Evolutionary conservation across 2,888 invertebrate genomes (phyloP).

Genomic region (Penaeus monodon): DNA sequence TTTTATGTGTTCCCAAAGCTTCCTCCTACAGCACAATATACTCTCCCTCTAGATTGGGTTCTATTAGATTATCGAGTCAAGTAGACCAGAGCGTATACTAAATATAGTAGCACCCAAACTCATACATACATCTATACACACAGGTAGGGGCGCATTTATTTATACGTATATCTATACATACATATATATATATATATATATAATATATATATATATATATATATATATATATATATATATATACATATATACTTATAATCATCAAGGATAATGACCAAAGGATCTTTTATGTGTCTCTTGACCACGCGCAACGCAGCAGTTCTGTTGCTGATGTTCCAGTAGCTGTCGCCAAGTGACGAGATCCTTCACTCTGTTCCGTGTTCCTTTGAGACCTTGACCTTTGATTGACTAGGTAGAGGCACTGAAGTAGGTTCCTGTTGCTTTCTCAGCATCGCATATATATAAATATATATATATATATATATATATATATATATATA

Average conservation of each 20-base stretch:
- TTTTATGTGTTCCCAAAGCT: no score
- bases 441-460: background rate
- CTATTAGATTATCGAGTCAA: background rate
- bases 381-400: no score
- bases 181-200: conserved; percentile 14
- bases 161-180: background rate
- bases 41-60: no score
- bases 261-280: background rate
- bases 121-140: background rate
- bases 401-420: no score
- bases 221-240: conserved; percentile 3
- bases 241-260: background rate
- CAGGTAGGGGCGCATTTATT: background rate
- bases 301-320: background rate
- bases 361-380: no score
- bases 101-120: background rate
- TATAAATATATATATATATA: conserved; percentile 2
- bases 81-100: background rate
- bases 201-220: background rate
- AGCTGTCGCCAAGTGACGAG: no score
- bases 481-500: conserved; percentile 18
- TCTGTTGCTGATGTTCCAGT: background rate
- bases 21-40: no score
- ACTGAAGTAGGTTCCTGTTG: no score
- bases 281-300: no score